These are phyloP conservation scores for Globodera rostochiensis DNA, from an alignment of 1,140 invertebrate species.

Conservation along the genomic window DNA sequence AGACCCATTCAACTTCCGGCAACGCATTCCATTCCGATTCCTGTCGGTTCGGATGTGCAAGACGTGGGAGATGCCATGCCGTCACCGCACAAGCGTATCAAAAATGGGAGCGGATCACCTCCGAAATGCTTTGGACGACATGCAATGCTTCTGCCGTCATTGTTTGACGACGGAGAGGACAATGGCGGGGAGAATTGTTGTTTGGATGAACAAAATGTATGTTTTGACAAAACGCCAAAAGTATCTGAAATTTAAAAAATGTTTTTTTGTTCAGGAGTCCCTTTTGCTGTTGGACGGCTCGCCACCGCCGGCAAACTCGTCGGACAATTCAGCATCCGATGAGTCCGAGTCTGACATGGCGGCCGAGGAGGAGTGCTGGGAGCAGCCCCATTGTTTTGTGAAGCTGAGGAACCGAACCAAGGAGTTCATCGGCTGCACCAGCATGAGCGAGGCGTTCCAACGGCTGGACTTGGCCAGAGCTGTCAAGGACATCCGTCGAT, in stretches of 20 bases:
- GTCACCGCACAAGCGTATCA: neutral
- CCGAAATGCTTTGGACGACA: slow-evolving; percentile 8
- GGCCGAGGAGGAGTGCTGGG: slow-evolving; percentile 69
- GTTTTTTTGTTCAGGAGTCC: neutral
- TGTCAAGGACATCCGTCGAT: slow-evolving; percentile 86
- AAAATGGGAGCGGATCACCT: neutral
- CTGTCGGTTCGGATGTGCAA: neutral
- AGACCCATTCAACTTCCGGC: neutral
- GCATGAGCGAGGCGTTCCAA: slow-evolving; percentile 88
- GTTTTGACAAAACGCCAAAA: neutral
- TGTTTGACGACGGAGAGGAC: slow-evolving; percentile 7
- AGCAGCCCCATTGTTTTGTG: slow-evolving; percentile 87
- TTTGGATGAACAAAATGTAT: neutral
- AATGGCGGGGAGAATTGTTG: neutral
- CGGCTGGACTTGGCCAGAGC: slow-evolving; percentile 89
- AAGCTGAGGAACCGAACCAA: slow-evolving; percentile 81
- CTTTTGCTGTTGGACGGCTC: neutral
- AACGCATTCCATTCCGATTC: slow-evolving; percentile 15
- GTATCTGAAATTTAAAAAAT: neutral
- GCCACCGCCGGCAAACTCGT: slow-evolving; percentile 4
- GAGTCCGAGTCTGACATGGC: slow-evolving; percentile 24
- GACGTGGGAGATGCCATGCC: neutral
- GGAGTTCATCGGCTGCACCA: slow-evolving; percentile 92
- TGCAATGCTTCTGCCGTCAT: neutral
- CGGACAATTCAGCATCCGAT: slow-evolving; percentile 9